Evolutionary conservation across 2,888 invertebrate species (phyloP).

Genomic region (Meandrusa payeni): DNA sequence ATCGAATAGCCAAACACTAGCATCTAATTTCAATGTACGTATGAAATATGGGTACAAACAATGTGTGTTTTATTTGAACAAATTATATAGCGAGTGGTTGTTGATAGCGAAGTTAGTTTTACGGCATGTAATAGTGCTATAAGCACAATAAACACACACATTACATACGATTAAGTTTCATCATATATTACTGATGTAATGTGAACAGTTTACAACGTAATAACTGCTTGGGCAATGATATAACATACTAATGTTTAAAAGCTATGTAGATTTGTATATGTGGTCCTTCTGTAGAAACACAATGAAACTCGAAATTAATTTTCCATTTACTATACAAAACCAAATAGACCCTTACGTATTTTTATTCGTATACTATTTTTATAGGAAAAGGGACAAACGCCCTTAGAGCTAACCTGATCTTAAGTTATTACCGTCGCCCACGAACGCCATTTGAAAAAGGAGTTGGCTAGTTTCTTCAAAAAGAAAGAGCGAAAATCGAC

Average conservation of each 20-base stretch:
- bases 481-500: no score
- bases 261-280: background rate
- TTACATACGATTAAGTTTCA: conserved; percentile 46
- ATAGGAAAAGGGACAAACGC: no score
- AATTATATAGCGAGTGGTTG: conserved; percentile 55
- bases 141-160: conserved; percentile 52
- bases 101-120: conserved; percentile 43
- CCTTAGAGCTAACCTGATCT: no score
- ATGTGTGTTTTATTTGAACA: conserved; percentile 57
- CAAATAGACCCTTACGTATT: no score
- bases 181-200: conserved; percentile 34
- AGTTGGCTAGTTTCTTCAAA: no score
- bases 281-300: no score
- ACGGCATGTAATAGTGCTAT: conserved; percentile 57
- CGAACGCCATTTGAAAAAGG: no score
- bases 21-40: conserved; percentile 31
- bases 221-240: conserved; percentile 20
- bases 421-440: no score
- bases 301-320: no score
- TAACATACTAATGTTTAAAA: conserved; percentile 6
- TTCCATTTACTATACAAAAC: no score
- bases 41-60: conserved; percentile 29
- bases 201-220: conserved; percentile 37
- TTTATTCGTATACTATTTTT: no score
- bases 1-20: conserved; percentile 1